phyloP scores from a whole-genome alignment of 1,140 invertebrate genomes.

The Dufourea novaeangliae region DNA sequence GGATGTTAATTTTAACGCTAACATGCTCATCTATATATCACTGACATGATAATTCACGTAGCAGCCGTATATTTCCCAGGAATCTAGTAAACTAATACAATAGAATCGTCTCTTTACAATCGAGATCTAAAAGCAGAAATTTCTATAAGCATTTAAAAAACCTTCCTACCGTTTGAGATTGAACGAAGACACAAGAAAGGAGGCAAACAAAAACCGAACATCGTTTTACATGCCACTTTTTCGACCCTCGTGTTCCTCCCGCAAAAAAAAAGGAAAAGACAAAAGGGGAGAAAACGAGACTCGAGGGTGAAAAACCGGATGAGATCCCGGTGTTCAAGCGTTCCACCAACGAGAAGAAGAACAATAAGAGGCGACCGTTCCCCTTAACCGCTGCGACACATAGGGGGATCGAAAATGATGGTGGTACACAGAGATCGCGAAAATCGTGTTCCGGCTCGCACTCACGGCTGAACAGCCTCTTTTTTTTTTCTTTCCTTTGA shows the following conservation, averaged over 20 bases:
- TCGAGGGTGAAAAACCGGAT: constrained; percentile 23
- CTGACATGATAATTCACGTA: too few species aligned
- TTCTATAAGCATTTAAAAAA: too few species aligned
- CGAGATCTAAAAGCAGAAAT: too few species aligned
- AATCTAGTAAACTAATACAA: too few species aligned
- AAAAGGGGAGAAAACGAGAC: constrained; percentile 17
- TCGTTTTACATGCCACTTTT: not conserved
- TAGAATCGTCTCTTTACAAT: too few species aligned
- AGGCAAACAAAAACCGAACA: constrained; percentile 15
- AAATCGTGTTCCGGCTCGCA: constrained; percentile 36
- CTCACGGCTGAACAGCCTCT: constrained; percentile 27
- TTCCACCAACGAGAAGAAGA: constrained; percentile 13
- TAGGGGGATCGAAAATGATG: constrained; percentile 4
- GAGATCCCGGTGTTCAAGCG: constrained; percentile 25
- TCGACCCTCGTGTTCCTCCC: constrained; percentile 1
- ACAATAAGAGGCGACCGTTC: constrained; percentile 31
- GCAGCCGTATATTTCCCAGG: too few species aligned
- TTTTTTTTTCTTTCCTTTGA: constrained; percentile 19
- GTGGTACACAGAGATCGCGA: constrained; percentile 24
- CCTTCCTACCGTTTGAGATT: too few species aligned
- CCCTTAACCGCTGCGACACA: constrained; percentile 21
- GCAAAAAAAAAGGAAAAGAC: constrained; percentile 11
- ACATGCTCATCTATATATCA: too few species aligned
- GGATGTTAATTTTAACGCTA: too few species aligned
- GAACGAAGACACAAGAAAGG: not conserved